phyloP scores from a whole-genome alignment of 1,140 invertebrate species.

The Drosophila sp. region DNA sequence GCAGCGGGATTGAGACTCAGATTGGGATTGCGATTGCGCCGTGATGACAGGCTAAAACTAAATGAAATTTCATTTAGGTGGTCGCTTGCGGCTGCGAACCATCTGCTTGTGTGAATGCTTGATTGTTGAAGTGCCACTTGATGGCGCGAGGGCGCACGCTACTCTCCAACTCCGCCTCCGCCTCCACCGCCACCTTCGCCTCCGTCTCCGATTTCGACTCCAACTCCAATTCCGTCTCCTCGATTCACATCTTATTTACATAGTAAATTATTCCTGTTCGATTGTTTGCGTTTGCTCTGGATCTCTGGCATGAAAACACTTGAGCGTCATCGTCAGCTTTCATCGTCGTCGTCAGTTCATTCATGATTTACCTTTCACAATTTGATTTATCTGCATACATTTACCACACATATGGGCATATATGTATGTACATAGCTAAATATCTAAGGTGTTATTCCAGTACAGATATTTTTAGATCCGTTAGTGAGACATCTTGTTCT shows the following conservation, averaged over 20 bases:
- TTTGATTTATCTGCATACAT: conserved; percentile 43
- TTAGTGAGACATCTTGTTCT: conserved; percentile 48
- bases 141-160: conserved; percentile 80
- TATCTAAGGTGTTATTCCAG: conserved; percentile 26
- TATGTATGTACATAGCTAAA: conserved; percentile 14
- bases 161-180: conserved; percentile 48
- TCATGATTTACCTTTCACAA: conserved; percentile 80
- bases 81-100: conserved; percentile 70
- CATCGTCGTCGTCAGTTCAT: conserved; percentile 67
- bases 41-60: conserved; percentile 75
- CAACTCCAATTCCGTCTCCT: not conserved
- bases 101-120: conserved; percentile 83
- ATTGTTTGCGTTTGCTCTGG: conserved; percentile 82
- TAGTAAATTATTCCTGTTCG: conserved; percentile 83
- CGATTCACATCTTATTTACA: conserved; percentile 72
- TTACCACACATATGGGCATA: not conserved
- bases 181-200: no score
- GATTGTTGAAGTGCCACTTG: conserved; percentile 82
- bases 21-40: conserved; percentile 63
- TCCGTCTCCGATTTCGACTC: not conserved
- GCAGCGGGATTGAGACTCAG: conserved; percentile 8
- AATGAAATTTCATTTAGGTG: conserved; percentile 81
- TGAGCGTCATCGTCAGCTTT: conserved; percentile 78
- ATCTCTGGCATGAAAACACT: conserved; percentile 79
- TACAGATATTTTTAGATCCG: conserved; percentile 23